A percentile compares a stretch with the other conserved stretches of the same genome.
These are phyloP conservation scores for Xanthia togata DNA, from an alignment of 2,888 invertebrate genomes.

Conservation along the genomic window DNA sequence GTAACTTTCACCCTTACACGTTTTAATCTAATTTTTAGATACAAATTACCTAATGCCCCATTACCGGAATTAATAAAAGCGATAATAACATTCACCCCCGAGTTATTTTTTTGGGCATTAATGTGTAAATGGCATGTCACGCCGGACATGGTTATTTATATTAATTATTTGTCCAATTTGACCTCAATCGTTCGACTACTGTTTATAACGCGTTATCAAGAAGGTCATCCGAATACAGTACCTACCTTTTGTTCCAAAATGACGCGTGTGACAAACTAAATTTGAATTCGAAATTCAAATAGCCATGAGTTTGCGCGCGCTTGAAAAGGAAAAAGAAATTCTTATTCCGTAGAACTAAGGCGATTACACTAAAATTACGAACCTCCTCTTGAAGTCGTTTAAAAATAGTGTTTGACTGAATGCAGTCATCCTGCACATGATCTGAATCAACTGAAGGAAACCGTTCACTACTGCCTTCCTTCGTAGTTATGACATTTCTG, in stretches of 20 bases:
- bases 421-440: constrained; percentile 53
- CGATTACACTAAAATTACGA: constrained; percentile 16
- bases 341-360: neutral
- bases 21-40: constrained; percentile 4
- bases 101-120: constrained; percentile 44
- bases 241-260: constrained; percentile 35
- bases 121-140: constrained; percentile 56
- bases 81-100: constrained; percentile 25
- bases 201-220: constrained; percentile 43
- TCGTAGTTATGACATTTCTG: constrained; percentile 45
- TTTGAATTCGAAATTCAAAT: constrained; percentile 44
- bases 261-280: constrained; percentile 17
- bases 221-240: constrained; percentile 48
- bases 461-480: constrained; percentile 51
- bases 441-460: constrained; percentile 56
- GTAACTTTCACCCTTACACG: neutral
- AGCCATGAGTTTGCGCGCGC: constrained; percentile 4
- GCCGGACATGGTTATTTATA: constrained; percentile 42
- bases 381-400: constrained; percentile 25
- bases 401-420: constrained; percentile 39
- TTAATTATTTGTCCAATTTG: constrained; percentile 53
- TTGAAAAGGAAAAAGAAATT: constrained; percentile 6
- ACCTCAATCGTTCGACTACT: constrained; percentile 42
- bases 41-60: constrained; percentile 12
- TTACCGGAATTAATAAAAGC: constrained; percentile 51